phyloP scores from a whole-genome alignment of 30 jellyfish, hydroid and myxozoan species.

The Aurelia coerulea region DNA sequence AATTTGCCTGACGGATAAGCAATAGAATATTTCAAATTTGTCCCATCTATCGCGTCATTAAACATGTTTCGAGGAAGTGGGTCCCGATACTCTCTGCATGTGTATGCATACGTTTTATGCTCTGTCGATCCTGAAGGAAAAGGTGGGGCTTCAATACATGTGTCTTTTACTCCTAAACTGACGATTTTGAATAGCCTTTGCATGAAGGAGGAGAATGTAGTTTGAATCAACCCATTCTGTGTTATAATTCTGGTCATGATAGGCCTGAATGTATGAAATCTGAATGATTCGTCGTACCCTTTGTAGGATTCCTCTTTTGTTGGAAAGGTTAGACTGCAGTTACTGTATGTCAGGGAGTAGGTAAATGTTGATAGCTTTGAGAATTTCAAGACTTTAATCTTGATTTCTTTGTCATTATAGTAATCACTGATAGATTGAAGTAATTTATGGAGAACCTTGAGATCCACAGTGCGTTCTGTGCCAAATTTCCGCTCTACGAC shows the following conservation, averaged over 20 bases:
- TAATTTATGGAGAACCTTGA: constrained; percentile 64
- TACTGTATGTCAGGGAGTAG: constrained; percentile 76
- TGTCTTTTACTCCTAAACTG: constrained; percentile 54
- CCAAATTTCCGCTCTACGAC: constrained; percentile 44
- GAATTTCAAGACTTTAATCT: constrained; percentile 76
- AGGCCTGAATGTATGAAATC: constrained; percentile 25
- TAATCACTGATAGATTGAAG: constrained; percentile 39
- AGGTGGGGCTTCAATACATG: constrained; percentile 91
- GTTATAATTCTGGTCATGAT: constrained; percentile 41
- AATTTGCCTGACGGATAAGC: constrained; percentile 66
- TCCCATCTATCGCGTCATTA: constrained; percentile 85
- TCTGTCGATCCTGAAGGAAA: constrained; percentile 37
- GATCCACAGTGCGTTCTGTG: constrained; percentile 39
- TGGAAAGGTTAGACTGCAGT: constrained; percentile 78
- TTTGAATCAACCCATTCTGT: constrained; percentile 11
- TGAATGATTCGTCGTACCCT: constrained; percentile 73
- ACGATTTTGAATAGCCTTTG: constrained; percentile 29
- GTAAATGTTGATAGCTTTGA: constrained; percentile 10
- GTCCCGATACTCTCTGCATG: constrained; percentile 57
- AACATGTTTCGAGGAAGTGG: constrained; percentile 50
- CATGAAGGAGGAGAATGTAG: constrained; percentile 33
- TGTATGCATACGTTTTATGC: constrained; percentile 49
- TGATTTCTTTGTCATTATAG: constrained; percentile 62
- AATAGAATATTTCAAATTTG: constrained; percentile 69
- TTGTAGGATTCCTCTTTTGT: constrained; percentile 71